Evolutionary conservation across 2,113 vertebrate species (phyloP).

Genomic region (Riparia riparia): DNA sequence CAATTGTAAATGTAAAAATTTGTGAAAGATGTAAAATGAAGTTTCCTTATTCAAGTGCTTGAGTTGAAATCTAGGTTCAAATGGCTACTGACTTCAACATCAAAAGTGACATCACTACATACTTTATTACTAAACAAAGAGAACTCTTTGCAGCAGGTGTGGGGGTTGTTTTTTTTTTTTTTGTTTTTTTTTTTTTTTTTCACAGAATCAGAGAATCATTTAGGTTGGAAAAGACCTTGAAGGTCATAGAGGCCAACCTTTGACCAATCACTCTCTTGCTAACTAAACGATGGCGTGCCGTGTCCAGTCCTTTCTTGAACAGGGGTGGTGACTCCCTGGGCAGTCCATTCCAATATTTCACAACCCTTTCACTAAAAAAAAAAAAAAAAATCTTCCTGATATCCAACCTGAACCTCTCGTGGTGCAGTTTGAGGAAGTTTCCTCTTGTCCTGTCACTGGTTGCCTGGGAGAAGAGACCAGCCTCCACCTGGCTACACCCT

Average conservation of each 20-base stretch:
- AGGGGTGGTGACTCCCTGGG: no score
- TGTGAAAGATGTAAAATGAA: background rate
- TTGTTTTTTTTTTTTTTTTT: background rate
- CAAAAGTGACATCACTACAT: background rate
- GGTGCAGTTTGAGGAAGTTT: background rate
- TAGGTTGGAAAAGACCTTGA: background rate
- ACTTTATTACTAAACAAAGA: background rate
- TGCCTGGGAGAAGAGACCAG: background rate
- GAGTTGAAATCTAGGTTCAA: background rate
- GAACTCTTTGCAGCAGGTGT: background rate
- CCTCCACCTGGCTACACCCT: fast-evolving
- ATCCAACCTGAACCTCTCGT: fast-evolving
- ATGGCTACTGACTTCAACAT: background rate
- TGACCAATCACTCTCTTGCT: background rate
- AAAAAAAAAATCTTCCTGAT: background rate
- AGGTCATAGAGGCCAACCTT: background rate
- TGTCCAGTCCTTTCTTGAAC: background rate
- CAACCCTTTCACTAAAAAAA: background rate
- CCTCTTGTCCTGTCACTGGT: background rate
- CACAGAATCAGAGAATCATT: background rate
- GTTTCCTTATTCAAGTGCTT: background rate
- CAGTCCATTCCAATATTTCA: background rate
- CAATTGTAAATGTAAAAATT: background rate
- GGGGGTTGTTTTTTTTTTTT: no score
- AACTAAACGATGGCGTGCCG: background rate